Conservation (phyloP, 2,113 vertebrate genomes). For the Microtus richardsoni region DNA sequence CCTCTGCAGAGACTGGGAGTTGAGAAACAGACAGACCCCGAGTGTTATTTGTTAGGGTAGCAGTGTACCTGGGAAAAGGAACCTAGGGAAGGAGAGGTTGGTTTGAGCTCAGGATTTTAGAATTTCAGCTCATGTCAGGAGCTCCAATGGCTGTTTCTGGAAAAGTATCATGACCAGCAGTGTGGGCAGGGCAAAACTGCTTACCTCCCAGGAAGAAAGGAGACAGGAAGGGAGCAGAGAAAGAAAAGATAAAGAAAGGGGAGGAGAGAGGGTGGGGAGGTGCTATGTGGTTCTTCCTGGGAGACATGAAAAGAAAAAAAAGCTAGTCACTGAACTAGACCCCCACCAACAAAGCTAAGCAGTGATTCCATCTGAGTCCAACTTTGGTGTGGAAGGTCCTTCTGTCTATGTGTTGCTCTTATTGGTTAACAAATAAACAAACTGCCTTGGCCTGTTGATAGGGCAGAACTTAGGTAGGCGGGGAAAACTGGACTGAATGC, state of each 20-base stretch:
- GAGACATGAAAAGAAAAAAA: not conserved
- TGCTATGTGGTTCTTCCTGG: not conserved
- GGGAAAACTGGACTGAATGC: too few relatives aligned
- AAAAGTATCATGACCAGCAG: too few relatives aligned
- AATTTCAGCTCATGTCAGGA: too few relatives aligned
- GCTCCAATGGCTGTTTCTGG: not conserved
- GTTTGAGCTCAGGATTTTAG: not conserved
- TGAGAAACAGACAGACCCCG: not conserved
- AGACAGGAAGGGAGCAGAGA: not conserved
- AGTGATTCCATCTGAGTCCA: not conserved
- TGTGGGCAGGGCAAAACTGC: not conserved
- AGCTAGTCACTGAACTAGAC: not conserved
- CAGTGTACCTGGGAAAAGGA: not conserved
- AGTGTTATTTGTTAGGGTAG: not conserved
- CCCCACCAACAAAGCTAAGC: not conserved
- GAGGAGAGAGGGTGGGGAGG: too few relatives aligned
- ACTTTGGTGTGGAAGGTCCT: too few relatives aligned
- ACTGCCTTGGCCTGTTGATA: too few relatives aligned
- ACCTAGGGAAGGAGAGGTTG: too few relatives aligned
- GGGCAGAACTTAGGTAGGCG: too few relatives aligned
- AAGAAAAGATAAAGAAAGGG: not conserved
- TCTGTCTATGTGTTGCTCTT: too few relatives aligned
- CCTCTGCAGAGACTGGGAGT: conserved; percentile 49
- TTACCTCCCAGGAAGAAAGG: not conserved
- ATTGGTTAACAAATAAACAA: too few relatives aligned